Evolutionary conservation across 92 coral and sea anemone genomes (phyloP).

Genomic region (Desmophyllum pertusum): DNA sequence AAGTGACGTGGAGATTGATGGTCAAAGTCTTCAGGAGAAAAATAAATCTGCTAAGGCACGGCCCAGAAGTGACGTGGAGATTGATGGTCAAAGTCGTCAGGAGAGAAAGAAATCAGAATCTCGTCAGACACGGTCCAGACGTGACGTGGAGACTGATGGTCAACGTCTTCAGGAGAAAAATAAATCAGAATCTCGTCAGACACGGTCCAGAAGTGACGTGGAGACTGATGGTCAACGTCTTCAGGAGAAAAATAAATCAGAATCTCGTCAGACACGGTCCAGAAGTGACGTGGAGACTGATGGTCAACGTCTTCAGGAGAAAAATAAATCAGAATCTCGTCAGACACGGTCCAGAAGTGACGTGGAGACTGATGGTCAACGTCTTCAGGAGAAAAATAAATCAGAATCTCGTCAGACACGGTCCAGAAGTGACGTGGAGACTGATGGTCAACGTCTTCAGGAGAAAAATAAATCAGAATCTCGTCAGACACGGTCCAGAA

Average conservation of each 20-base stretch:
- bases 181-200: not conserved
- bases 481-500: not conserved
- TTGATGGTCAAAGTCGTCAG: no score
- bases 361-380: not conserved
- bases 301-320: no score
- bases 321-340: not conserved
- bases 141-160: not conserved
- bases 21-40: no score
- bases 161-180: no score
- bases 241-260: not conserved
- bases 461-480: not conserved
- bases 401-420: not conserved
- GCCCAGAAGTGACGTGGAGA: not conserved
- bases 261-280: not conserved
- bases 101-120: not conserved
- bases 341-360: not conserved
- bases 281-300: not conserved
- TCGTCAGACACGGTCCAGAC: not conserved
- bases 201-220: not conserved
- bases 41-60: not conserved
- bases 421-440: not conserved
- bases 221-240: no score
- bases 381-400: no score
- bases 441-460: no score
- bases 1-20: not conserved